Conservation (phyloP, 1,140 invertebrate genomes). For the Ooceraea biroi region DNA sequence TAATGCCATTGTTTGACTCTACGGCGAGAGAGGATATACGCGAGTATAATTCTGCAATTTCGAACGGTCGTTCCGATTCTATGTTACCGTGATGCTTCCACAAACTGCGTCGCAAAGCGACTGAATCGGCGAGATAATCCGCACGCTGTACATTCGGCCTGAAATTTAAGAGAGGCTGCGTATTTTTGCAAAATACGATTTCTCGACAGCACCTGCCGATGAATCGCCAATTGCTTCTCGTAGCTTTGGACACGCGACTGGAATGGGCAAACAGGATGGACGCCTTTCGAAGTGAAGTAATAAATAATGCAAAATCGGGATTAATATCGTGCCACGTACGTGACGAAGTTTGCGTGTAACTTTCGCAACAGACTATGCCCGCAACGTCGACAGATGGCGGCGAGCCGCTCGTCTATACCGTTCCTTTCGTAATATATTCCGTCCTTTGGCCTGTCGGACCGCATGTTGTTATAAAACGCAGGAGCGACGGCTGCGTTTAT, state of each 20-base stretch:
- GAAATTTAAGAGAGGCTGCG: background rate
- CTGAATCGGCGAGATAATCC: slow-evolving; percentile 9
- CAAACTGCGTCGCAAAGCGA: background rate
- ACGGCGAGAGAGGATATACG: background rate
- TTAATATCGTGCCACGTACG: slow-evolving; percentile 25
- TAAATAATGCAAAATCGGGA: slow-evolving; percentile 52
- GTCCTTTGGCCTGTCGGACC: slow-evolving; percentile 76
- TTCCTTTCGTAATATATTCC: slow-evolving; percentile 79
- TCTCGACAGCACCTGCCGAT: background rate
- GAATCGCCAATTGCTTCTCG: background rate
- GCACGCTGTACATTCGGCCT: background rate
- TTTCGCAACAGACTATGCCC: slow-evolving; percentile 4
- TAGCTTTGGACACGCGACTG: background rate
- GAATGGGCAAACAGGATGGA: background rate
- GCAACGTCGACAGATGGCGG: slow-evolving; percentile 70
- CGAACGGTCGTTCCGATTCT: background rate
- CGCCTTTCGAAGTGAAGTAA: background rate
- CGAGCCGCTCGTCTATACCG: slow-evolving; percentile 59
- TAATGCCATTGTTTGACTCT: slow-evolving; percentile 41
- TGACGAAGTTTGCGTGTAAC: slow-evolving; percentile 50
- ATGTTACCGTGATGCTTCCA: background rate
- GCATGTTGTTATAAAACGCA: slow-evolving; percentile 78
- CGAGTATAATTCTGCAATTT: slow-evolving; percentile 38
- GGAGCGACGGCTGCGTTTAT: slow-evolving; percentile 75
- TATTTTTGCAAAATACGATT: background rate